Conservation (phyloP, 2,888 invertebrate genomes). For the Drosophila leonis region DNA sequence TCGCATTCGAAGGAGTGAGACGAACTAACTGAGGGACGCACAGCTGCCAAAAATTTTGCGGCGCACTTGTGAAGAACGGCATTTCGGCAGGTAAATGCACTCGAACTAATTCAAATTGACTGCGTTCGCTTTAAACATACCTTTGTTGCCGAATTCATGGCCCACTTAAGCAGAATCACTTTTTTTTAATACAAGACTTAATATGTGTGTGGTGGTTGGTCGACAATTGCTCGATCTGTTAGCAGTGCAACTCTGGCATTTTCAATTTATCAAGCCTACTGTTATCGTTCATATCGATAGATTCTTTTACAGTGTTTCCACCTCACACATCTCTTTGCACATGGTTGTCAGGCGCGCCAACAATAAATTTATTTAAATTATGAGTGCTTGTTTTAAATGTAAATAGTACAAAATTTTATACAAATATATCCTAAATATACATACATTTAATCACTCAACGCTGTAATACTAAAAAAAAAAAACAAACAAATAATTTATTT, state of each 20-base stretch:
- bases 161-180: slow-evolving; percentile 55
- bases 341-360: not conserved
- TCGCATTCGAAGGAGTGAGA: slow-evolving; percentile 75
- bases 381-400: not conserved
- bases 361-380: slow-evolving; percentile 6
- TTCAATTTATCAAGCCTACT: not conserved
- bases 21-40: slow-evolving; percentile 60
- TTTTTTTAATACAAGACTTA: slow-evolving; percentile 61
- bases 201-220: slow-evolving; percentile 46
- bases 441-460: slow-evolving; percentile 35
- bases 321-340: not conserved
- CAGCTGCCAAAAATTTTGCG: slow-evolving; percentile 39
- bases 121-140: slow-evolving; percentile 69
- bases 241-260: slow-evolving; percentile 20
- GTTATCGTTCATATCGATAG: slow-evolving; percentile 4
- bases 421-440: slow-evolving; percentile 12
- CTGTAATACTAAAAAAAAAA: slow-evolving; percentile 18
- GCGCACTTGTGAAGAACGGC: slow-evolving; percentile 18
- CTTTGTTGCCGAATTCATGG: slow-evolving; percentile 85
- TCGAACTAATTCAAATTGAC: not conserved
- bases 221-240: slow-evolving; percentile 33
- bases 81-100: not conserved
- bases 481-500: slow-evolving; percentile 30
- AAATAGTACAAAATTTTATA: slow-evolving; percentile 7
- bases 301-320: not conserved